These are phyloP conservation scores for Eristalis arbustorum DNA, from an alignment of 2,888 invertebrate genomes.

Conservation along the genomic window DNA sequence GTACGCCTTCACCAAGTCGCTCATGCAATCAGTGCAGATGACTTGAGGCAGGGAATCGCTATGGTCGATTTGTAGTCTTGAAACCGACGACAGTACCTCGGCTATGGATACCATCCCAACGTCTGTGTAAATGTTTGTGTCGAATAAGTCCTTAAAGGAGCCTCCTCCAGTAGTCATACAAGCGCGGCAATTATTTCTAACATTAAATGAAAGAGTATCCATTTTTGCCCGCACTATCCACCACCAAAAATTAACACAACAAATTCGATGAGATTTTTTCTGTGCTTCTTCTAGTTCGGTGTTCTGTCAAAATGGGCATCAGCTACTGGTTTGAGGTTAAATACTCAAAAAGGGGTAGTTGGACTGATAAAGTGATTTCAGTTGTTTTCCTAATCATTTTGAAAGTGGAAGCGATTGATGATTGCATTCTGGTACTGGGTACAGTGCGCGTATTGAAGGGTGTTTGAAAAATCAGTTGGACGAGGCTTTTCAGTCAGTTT, in stretches of 20 bases:
- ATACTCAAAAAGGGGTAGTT: background rate
- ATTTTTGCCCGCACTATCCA: slow-evolving; percentile 5
- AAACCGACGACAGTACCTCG: slow-evolving; percentile 17
- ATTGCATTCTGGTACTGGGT: too few relatives aligned
- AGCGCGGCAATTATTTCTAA: background rate
- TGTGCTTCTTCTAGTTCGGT: background rate
- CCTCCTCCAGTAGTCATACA: slow-evolving; percentile 15
- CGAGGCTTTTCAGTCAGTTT: too few relatives aligned
- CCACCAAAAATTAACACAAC: background rate
- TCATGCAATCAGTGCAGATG: slow-evolving; percentile 82
- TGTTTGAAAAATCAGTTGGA: too few relatives aligned
- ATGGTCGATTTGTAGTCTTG: slow-evolving; percentile 65
- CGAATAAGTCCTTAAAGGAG: slow-evolving; percentile 74
- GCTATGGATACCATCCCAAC: background rate
- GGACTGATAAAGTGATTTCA: background rate
- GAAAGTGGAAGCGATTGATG: background rate
- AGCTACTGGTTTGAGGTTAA: background rate
- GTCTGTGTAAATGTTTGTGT: slow-evolving; percentile 54
- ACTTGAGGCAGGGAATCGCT: slow-evolving; percentile 84
- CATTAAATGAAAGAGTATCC: slow-evolving; percentile 13
- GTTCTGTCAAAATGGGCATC: background rate
- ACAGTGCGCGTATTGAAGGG: too few relatives aligned
- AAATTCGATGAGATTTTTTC: background rate
- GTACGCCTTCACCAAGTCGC: slow-evolving; percentile 81
- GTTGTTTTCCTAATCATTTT: background rate